A percentile compares a stretch with the other conserved stretches of the same genome.
These are phyloP conservation scores for Hypercompe scribonia DNA, from an alignment of 2,888 invertebrate genomes.

Conservation along the genomic window DNA sequence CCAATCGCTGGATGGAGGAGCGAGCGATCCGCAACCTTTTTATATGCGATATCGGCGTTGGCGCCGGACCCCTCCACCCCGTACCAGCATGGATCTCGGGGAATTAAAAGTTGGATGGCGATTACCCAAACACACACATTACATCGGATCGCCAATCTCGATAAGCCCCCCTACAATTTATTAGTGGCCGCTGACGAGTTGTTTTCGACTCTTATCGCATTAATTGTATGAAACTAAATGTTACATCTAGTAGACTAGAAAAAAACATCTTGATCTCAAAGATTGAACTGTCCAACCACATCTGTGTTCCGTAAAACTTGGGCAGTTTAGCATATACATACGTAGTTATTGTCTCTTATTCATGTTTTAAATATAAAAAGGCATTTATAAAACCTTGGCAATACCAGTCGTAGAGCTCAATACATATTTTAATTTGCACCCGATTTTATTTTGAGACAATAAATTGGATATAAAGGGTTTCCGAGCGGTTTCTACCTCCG, in stretches of 20 bases:
- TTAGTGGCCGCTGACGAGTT: slow-evolving; percentile 73
- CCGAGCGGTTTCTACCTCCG: slow-evolving; percentile 83
- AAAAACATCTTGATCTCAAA: slow-evolving; percentile 40
- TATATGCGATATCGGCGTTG: slow-evolving; percentile 84
- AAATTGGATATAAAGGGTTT: slow-evolving; percentile 84
- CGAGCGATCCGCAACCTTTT: slow-evolving; percentile 87
- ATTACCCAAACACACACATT: slow-evolving; percentile 83
- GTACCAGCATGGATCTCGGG: slow-evolving; percentile 66
- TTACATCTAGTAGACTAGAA: slow-evolving; percentile 37
- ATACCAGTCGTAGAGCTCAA: slow-evolving; percentile 65
- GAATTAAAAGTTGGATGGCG: slow-evolving; percentile 84
- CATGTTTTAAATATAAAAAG: slow-evolving; percentile 55
- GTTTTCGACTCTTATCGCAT: slow-evolving; percentile 71
- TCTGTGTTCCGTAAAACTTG: slow-evolving; percentile 20
- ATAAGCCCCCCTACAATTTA: slow-evolving; percentile 80
- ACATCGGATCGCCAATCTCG: slow-evolving; percentile 78
- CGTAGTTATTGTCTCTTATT: slow-evolving; percentile 44
- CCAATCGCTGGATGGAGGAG: slow-evolving; percentile 87
- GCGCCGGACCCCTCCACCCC: slow-evolving; percentile 73
- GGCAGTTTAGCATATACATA: slow-evolving; percentile 36
- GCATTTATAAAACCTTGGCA: slow-evolving; percentile 59
- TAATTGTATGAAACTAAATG: slow-evolving; percentile 58
- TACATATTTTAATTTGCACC: slow-evolving; percentile 86
- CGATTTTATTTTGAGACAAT: slow-evolving; percentile 86
- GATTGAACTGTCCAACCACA: slow-evolving; percentile 30